Evolutionary conservation across 2,113 vertebrate genomes (phyloP).

Genomic region (Garra rufa): DNA sequence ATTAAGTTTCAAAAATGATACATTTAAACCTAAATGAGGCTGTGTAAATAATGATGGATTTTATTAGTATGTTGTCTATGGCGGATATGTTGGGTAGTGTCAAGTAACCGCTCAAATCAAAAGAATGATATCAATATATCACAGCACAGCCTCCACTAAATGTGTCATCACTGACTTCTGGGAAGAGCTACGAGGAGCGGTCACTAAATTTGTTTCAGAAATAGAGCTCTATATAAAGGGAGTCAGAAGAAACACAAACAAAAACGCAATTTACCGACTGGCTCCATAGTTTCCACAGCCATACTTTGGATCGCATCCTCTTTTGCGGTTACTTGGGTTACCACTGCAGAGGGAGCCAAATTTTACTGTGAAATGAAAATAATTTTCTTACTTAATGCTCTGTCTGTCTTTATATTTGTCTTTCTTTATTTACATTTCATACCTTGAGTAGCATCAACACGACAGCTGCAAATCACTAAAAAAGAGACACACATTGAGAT

Average conservation of each 20-base stretch:
- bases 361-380: slow-evolving; percentile 38
- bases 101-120: not conserved
- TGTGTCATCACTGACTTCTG: not conserved
- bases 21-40: not conserved
- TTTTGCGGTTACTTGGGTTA: slow-evolving; percentile 54
- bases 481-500: not conserved
- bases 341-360: slow-evolving; percentile 64
- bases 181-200: not conserved
- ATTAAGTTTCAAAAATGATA: not conserved
- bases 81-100: not conserved
- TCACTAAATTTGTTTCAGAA: not conserved
- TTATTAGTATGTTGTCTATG: not conserved
- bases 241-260: not conserved
- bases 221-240: not conserved
- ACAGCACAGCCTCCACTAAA: not conserved
- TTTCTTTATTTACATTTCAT: not conserved
- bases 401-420: not conserved
- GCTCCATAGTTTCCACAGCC: slow-evolving; percentile 63
- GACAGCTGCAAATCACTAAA: slow-evolving; percentile 31
- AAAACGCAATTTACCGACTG: slow-evolving; percentile 41
- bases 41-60: not conserved
- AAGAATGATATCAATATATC: not conserved
- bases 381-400: not conserved
- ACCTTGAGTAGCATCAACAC: not conserved
- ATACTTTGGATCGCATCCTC: slow-evolving; percentile 37